Conservation (phyloP, 2,888 invertebrate species). For the Acholoe squamosa region DNA sequence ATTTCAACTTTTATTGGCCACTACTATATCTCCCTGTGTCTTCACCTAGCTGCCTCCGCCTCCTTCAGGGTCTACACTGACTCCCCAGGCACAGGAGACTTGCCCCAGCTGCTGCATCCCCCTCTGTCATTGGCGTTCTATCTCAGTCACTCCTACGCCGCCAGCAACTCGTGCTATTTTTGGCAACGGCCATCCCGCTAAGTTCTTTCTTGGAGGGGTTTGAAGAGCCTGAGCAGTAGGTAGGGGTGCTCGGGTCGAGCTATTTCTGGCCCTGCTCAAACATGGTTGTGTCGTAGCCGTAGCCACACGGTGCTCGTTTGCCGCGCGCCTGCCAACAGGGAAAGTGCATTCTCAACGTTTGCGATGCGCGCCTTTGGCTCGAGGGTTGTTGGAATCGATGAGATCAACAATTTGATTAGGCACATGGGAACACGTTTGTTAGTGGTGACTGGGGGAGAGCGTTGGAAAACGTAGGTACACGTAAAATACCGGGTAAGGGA, state of each 20-base stretch:
- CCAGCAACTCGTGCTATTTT: conserved; percentile 54
- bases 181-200: background rate
- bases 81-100: background rate
- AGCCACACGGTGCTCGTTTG: background rate
- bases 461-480: background rate
- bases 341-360: conserved; percentile 40
- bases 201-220: background rate
- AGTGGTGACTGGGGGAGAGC: background rate
- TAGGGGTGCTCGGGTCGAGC: background rate
- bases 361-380: conserved; percentile 25
- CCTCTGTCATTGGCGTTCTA: conserved; percentile 29
- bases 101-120: conserved; percentile 5
- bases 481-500: too few relatives aligned
- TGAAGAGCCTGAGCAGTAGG: conserved; percentile 13
- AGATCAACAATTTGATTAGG: conserved; percentile 52
- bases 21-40: background rate
- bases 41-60: background rate
- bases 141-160: conserved; percentile 56
- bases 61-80: background rate
- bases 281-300: background rate
- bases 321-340: conserved; percentile 40
- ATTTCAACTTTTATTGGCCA: too few relatives aligned
- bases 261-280: conserved; percentile 46
- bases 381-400: conserved; percentile 47
- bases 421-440: background rate